phyloP scores from a whole-genome alignment of 2,888 invertebrate genomes.

The Scotopteryx bipunctaria region DNA sequence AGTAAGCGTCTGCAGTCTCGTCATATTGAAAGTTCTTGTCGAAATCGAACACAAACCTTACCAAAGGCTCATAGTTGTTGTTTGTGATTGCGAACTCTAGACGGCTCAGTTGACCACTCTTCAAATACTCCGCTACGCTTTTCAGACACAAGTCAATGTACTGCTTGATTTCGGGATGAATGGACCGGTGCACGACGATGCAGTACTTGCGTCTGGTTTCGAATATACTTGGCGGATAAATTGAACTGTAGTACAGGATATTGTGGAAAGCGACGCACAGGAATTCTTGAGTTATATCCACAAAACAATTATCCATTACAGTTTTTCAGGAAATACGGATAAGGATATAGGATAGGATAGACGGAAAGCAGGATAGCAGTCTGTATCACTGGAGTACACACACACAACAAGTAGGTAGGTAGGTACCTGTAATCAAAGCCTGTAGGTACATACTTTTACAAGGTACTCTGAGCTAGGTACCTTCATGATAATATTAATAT shows the following conservation, averaged over 20 bases:
- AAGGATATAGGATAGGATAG: no score
- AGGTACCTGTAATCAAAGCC: no score
- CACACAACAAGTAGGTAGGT: no score
- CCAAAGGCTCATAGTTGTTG: slow-evolving; percentile 47
- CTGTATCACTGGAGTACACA: no score
- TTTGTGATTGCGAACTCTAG: slow-evolving; percentile 79
- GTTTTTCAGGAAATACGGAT: background rate
- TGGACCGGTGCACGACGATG: slow-evolving; percentile 81
- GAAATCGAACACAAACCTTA: slow-evolving; percentile 69
- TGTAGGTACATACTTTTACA: no score
- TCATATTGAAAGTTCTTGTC: slow-evolving; percentile 51
- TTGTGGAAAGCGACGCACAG: slow-evolving; percentile 86
- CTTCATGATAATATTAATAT: background rate
- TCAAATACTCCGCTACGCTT: slow-evolving; percentile 75
- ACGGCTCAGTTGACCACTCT: slow-evolving; percentile 72
- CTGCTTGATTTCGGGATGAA: slow-evolving; percentile 86
- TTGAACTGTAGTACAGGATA: slow-evolving; percentile 82
- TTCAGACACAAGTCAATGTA: slow-evolving; percentile 84
- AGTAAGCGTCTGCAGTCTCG: slow-evolving; percentile 82
- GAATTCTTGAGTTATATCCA: slow-evolving; percentile 86
- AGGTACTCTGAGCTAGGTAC: no score
- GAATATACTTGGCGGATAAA: slow-evolving; percentile 87
- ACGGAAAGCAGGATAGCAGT: no score
- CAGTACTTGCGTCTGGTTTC: slow-evolving; percentile 85
- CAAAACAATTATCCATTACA: slow-evolving; percentile 72